Evolutionary conservation across 2,888 invertebrate genomes (phyloP).

Genomic region (Ptilodon capucinus): DNA sequence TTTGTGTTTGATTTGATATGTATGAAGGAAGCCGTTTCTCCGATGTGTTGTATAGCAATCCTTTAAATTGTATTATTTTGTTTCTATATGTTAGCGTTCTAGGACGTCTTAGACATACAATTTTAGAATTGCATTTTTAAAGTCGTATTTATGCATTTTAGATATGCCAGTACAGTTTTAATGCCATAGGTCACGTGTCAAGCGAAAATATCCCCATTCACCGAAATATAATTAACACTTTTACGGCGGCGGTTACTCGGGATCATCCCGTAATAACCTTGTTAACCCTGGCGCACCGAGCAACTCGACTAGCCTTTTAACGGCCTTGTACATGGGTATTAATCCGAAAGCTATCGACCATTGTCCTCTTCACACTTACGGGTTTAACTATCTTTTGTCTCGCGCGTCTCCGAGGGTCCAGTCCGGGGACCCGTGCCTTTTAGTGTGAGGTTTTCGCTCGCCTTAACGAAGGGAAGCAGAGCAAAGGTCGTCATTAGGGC

Average conservation of each 20-base stretch:
- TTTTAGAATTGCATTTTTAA: no score
- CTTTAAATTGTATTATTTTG: no score
- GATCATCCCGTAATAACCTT: conserved; percentile 82
- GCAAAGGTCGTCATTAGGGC: conserved; percentile 84
- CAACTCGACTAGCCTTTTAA: conserved; percentile 80
- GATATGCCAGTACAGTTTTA: no score
- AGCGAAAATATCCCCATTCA: conserved; percentile 65
- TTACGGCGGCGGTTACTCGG: conserved; percentile 77
- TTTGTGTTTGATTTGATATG: no score
- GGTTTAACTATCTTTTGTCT: conserved; percentile 58
- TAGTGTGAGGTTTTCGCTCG: conserved; percentile 82
- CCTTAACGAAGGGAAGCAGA: conserved; percentile 83
- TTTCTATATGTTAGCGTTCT: no score
- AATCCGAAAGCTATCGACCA: conserved; percentile 79
- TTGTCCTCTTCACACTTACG: conserved; percentile 68
- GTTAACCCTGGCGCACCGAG: conserved; percentile 79
- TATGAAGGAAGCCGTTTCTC: no score
- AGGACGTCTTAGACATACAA: no score
- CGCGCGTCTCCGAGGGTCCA: conserved; percentile 71
- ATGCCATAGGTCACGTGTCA: conserved; percentile 39
- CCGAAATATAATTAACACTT: conserved; percentile 80
- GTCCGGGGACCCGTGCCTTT: conserved; percentile 76
- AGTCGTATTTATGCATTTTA: no score
- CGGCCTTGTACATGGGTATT: conserved; percentile 79
- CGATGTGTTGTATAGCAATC: no score